phyloP scores from a whole-genome alignment of 2,113 vertebrate species.

The Charadrius vociferus region DNA sequence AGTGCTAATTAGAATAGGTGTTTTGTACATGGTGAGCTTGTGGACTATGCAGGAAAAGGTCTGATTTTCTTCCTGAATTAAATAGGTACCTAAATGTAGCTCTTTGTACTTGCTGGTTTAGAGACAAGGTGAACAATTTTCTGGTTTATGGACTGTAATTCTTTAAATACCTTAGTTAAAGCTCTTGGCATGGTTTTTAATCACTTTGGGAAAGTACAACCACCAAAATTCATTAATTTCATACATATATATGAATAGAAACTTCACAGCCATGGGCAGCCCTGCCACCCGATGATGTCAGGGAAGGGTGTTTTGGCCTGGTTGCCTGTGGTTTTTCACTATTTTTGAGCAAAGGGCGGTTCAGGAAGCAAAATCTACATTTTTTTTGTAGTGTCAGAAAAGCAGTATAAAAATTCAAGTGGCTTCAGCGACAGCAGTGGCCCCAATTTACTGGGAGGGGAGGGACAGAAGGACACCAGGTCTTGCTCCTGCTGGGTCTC shows the following conservation, averaged over 20 bases:
- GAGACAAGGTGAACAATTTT: background rate
- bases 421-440: background rate
- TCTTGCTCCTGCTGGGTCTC: background rate
- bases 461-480: background rate
- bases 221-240: background rate
- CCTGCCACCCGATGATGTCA: background rate
- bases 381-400: background rate
- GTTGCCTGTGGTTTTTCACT: background rate
- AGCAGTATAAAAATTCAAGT: background rate
- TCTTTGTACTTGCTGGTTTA: background rate
- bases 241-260: background rate
- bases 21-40: background rate
- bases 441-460: background rate
- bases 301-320: background rate
- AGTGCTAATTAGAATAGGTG: conserved; percentile 20
- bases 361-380: background rate
- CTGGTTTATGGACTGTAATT: background rate
- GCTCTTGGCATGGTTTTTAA: background rate
- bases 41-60: background rate
- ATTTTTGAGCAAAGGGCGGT: background rate
- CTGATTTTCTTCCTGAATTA: conserved; percentile 1
- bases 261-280: background rate
- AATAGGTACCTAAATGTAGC: background rate
- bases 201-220: background rate
- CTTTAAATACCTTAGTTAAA: background rate